Evolutionary conservation across 2,888 invertebrate species (phyloP).

Genomic region (Orthosia gothica): DNA sequence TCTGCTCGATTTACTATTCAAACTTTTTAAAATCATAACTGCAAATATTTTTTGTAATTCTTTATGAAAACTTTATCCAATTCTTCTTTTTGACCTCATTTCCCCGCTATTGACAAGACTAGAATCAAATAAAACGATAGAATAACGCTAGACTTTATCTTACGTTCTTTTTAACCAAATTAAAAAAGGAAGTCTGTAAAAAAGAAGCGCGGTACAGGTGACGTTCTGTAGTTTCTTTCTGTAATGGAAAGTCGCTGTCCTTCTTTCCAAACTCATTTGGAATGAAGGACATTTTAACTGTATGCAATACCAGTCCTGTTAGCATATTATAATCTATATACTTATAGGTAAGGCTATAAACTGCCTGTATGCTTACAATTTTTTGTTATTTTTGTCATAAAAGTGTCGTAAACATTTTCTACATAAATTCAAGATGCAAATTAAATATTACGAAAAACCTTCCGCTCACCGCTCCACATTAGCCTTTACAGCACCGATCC

Average conservation of each 20-base stretch:
- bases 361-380: constrained; percentile 30
- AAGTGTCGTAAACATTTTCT: constrained; percentile 64
- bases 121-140: constrained; percentile 6
- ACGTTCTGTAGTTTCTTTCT: too few relatives aligned
- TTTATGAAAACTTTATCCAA: background rate
- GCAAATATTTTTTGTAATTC: too few relatives aligned
- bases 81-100: background rate
- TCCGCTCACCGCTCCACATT: constrained; percentile 29
- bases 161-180: background rate
- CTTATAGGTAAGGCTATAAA: constrained; percentile 33
- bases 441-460: constrained; percentile 62
- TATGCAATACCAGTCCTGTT: background rate
- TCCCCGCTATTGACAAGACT: constrained; percentile 11
- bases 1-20: background rate
- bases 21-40: background rate
- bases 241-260: too few relatives aligned
- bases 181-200: background rate
- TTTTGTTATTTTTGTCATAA: constrained; percentile 59
- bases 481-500: constrained; percentile 44
- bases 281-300: too few relatives aligned
- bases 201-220: too few relatives aligned
- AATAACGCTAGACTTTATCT: background rate
- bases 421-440: constrained; percentile 64
- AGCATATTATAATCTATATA: background rate
- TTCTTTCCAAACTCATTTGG: too few relatives aligned